Evolutionary conservation across 1,140 invertebrate species (phyloP).

Genomic region (Euura saliciscinereae): DNA sequence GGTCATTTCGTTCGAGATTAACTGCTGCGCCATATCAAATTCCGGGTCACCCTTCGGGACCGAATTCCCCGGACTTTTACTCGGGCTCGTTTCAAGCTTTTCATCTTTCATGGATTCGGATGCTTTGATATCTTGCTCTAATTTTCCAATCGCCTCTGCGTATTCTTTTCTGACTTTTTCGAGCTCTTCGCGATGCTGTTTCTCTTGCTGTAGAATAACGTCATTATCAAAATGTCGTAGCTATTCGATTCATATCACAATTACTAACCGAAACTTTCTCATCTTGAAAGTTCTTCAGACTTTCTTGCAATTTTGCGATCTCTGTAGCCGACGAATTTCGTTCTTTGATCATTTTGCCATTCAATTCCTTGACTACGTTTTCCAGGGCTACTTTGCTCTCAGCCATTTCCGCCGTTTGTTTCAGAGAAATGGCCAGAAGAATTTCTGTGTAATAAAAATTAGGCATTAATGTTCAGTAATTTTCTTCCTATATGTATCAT

Average conservation of each 20-base stretch:
- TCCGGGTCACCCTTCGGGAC: constrained; percentile 19
- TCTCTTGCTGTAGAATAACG: not conserved
- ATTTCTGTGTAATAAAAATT: not conserved
- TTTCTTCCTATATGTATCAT: too few species aligned
- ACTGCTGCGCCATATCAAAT: constrained; percentile 25
- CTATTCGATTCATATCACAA: too few species aligned
- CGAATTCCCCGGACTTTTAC: not conserved
- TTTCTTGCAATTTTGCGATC: not conserved
- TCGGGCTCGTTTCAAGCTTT: not conserved
- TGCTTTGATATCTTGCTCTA: not conserved
- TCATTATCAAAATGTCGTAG: too few species aligned
- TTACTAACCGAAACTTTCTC: not conserved
- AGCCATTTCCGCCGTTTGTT: not conserved
- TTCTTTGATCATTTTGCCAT: not conserved
- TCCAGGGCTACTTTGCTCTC: not conserved
- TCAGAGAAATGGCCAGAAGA: not conserved
- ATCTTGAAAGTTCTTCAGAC: not conserved
- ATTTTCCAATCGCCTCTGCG: not conserved
- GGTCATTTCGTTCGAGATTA: constrained; percentile 29
- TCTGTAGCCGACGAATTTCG: not conserved
- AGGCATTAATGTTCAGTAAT: too few species aligned
- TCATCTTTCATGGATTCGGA: not conserved
- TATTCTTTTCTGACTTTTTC: not conserved
- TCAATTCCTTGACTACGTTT: not conserved
- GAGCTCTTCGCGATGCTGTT: not conserved